A percentile compares a stretch with the other conserved stretches of the same genome.
Evolutionary conservation across 2,888 invertebrate species (phyloP).

Genomic region (Temnothorax unifasciatus): DNA sequence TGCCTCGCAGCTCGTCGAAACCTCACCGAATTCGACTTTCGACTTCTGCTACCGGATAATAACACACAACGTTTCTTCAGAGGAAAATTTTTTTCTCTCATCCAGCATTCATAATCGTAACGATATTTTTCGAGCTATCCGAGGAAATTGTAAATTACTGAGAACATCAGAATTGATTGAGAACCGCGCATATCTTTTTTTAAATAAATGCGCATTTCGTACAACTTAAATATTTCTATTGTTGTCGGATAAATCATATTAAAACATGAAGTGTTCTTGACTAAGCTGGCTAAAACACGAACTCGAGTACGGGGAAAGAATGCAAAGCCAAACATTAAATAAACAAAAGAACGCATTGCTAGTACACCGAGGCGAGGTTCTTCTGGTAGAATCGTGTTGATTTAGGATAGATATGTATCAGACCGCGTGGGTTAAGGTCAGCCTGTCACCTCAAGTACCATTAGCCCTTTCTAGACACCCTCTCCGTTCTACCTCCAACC

Average conservation of each 20-base stretch:
- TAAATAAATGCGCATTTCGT: neutral
- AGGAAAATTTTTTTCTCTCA: neutral
- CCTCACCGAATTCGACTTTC: conserved; percentile 54
- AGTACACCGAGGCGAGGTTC: conserved; percentile 50
- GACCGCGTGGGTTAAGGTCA: conserved; percentile 81
- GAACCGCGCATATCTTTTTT: neutral
- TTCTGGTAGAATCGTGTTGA: conserved; percentile 80
- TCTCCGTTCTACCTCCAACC: conserved; percentile 79
- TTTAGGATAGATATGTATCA: conserved; percentile 86
- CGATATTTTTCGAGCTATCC: neutral
- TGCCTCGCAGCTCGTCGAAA: conserved; percentile 42
- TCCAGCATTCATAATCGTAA: neutral
- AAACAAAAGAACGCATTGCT: conserved; percentile 65
- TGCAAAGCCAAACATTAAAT: conserved; percentile 79
- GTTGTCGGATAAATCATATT: conserved; percentile 16
- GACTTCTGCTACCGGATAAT: conserved; percentile 54
- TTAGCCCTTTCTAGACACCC: conserved; percentile 82
- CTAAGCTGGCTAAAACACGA: conserved; percentile 46
- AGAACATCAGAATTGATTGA: neutral
- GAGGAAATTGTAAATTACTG: neutral
- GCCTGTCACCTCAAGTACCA: conserved; percentile 85
- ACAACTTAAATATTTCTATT: conserved; percentile 10
- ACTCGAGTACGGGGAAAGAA: conserved; percentile 65
- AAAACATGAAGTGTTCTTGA: conserved; percentile 21
- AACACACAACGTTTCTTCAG: conserved; percentile 19